Evolutionary conservation across 2,113 vertebrate genomes (phyloP).

Genomic region (Dryoscopus gambensis): DNA sequence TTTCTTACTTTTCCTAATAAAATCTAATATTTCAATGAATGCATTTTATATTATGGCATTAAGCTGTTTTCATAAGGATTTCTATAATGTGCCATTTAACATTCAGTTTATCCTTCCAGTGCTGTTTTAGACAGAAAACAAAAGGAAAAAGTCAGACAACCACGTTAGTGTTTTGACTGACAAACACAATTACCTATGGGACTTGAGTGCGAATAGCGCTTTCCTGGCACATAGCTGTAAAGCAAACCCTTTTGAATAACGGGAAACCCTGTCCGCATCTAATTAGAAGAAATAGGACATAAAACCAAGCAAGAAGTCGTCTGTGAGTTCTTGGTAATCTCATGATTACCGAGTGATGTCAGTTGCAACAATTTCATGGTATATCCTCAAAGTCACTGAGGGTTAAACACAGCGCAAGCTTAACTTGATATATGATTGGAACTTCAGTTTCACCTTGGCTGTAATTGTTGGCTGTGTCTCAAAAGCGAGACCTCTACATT

Average conservation of each 20-base stretch:
- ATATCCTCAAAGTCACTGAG: not conserved
- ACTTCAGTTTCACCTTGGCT: not conserved
- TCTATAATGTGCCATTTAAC: not conserved
- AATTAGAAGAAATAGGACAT: not conserved
- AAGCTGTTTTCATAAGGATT: not conserved
- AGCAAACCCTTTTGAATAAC: not conserved
- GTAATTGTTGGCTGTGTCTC: not conserved
- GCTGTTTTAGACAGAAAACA: not conserved
- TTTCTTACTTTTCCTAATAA: not conserved
- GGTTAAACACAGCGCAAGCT: not conserved
- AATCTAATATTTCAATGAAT: not conserved
- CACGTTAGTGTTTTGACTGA: not conserved
- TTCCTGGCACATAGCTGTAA: not conserved
- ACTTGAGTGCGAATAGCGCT: not conserved
- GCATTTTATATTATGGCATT: not conserved
- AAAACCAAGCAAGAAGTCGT: not conserved
- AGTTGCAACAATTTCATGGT: not conserved
- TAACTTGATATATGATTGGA: not conserved
- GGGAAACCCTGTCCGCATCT: slow-evolving; percentile 25
- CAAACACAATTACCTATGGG: not conserved
- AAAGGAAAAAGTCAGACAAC: not conserved
- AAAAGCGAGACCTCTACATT: not conserved
- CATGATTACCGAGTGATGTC: not conserved
- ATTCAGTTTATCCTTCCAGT: not conserved
- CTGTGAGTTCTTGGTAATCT: not conserved